These are phyloP conservation scores for Cinara cedri DNA, from an alignment of 2,888 invertebrate genomes.

Conservation along the genomic window DNA sequence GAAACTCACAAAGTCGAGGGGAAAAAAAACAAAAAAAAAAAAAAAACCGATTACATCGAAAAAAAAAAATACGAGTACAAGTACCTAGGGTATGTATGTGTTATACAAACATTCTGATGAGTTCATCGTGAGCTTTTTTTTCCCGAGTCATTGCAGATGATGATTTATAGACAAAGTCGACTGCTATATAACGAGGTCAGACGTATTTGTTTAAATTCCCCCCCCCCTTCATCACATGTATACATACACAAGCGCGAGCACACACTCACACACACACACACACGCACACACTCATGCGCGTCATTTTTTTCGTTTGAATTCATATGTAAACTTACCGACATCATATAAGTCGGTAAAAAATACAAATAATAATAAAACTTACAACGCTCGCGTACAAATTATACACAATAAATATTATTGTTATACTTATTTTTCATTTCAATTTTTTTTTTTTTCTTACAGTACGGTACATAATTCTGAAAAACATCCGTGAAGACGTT, in stretches of 20 bases:
- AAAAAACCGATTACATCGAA: not conserved
- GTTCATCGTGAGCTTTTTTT: not conserved
- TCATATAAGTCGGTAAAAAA: not conserved
- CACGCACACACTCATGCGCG: no score
- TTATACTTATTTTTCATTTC: not conserved
- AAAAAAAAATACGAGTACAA: not conserved
- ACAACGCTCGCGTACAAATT: not conserved
- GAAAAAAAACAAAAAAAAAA: not conserved
- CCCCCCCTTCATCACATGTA: no score
- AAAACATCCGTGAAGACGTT: no score
- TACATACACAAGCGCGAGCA: no score
- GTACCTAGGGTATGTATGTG: not conserved
- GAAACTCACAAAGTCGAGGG: no score
- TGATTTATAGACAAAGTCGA: not conserved
- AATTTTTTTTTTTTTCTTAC: no score
- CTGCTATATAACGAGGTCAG: slow-evolving; percentile 29
- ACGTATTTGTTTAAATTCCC: slow-evolving; percentile 22
- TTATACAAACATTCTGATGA: not conserved
- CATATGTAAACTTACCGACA: not conserved
- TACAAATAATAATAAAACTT: not conserved
- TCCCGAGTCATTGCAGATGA: not conserved
- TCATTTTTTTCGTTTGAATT: not conserved
- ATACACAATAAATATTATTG: not conserved
- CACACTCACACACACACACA: no score
- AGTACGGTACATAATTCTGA: no score